These are phyloP conservation scores for Gila robusta DNA, from an alignment of 2,797 vertebrate genomes.

Conservation along the genomic window DNA sequence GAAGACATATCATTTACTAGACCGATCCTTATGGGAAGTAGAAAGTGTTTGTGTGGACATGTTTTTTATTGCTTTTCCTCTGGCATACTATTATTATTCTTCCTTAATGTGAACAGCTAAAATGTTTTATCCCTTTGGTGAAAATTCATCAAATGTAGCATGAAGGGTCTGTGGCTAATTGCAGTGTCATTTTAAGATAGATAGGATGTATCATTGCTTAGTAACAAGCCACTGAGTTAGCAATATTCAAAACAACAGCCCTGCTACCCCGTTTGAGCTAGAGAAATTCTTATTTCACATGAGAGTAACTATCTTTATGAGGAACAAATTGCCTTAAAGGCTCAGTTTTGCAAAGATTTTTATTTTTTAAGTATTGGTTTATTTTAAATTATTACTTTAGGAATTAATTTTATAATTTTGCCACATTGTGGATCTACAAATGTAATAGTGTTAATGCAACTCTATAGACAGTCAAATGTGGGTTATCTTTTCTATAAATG, in stretches of 20 bases:
- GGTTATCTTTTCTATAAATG: slow-evolving; percentile 1
- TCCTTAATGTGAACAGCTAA: slow-evolving; percentile 1
- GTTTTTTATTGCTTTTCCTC: slow-evolving; percentile 5
- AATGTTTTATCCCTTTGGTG: neutral
- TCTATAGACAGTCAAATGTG: neutral
- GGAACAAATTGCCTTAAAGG: neutral
- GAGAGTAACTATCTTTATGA: neutral
- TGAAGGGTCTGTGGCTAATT: neutral
- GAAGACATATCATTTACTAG: slow-evolving; percentile 9
- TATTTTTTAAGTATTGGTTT: too few species aligned
- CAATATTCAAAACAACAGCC: neutral
- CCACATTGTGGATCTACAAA: neutral
- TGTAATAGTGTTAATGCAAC: neutral
- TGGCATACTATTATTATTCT: slow-evolving; percentile 8
- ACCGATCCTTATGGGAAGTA: slow-evolving; percentile 7
- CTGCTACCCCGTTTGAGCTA: neutral
- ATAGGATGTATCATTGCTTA: neutral
- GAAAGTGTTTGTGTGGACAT: slow-evolving; percentile 18
- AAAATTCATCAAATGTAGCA: slow-evolving; percentile 13
- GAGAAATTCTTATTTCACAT: neutral
- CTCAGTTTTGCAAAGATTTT: neutral
- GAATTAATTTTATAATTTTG: neutral
- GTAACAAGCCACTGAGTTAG: neutral
- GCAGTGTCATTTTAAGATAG: neutral
- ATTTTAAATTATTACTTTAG: neutral